These are phyloP conservation scores for Harlomillsia oculata DNA, from an alignment of 1,140 invertebrate genomes.

Conservation along the genomic window DNA sequence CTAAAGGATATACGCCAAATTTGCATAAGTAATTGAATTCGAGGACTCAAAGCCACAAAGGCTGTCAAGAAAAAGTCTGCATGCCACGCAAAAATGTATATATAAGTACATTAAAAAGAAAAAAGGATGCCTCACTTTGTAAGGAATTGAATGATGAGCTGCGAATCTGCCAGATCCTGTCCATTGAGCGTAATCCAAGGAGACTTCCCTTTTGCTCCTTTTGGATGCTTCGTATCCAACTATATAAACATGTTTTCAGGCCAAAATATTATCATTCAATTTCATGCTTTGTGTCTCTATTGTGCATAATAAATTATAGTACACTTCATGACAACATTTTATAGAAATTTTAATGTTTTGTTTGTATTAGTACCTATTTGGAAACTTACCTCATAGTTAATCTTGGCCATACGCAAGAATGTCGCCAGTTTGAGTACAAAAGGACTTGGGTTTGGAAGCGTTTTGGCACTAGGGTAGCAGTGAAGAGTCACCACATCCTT, in stretches of 20 bases:
- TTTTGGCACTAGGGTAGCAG: neutral
- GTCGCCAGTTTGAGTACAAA: constrained; percentile 38
- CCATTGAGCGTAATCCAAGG: constrained; percentile 46
- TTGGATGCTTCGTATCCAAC: constrained; percentile 36
- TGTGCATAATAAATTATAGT: neutral
- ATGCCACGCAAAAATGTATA: too few relatives aligned
- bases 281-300: neutral
- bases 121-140: constrained; percentile 16
- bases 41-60: too few relatives aligned
- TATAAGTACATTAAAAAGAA: neutral
- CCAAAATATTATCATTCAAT: neutral
- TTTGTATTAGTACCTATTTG: too few relatives aligned
- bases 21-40: too few relatives aligned
- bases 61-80: too few relatives aligned
- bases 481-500: constrained; percentile 26
- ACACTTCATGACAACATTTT: neutral
- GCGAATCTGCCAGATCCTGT: constrained; percentile 42
- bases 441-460: constrained; percentile 13
- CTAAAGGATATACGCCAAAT: too few relatives aligned
- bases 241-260: neutral
- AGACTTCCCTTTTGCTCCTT: constrained; percentile 38
- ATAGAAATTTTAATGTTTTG: neutral
- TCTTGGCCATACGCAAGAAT: constrained; percentile 36
- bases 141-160: constrained; percentile 42
- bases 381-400: constrained; percentile 36